Percentiles rank a stretch among this genome's conserved stretches.
These are phyloP conservation scores for Cheirogaleus medius DNA, from an alignment of 2,113 vertebrate genomes.

Conservation along the genomic window DNA sequence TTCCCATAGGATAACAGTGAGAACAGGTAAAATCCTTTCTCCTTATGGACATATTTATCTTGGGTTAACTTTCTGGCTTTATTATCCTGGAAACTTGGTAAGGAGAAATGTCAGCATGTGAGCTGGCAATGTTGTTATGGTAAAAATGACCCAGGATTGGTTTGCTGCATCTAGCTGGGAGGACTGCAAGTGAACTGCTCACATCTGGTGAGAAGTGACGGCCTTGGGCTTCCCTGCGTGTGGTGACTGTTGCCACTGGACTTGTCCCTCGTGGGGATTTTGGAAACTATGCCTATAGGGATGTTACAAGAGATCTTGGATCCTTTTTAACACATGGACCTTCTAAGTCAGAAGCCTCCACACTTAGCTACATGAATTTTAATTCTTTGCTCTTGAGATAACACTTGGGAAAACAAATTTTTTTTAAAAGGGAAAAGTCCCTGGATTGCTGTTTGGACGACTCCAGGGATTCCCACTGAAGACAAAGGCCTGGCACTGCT, in stretches of 20 bases:
- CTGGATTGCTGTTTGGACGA: background rate
- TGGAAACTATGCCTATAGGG: background rate
- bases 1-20: fast-evolving
- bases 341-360: background rate
- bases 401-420: background rate
- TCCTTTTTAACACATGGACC: background rate
- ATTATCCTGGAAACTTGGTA: background rate
- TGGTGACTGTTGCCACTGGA: background rate
- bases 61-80: background rate
- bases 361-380: background rate
- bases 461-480: background rate
- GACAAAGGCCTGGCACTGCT: background rate
- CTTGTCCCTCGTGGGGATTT: background rate
- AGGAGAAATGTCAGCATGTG: background rate
- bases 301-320: background rate
- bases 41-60: background rate
- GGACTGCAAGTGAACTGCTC: background rate
- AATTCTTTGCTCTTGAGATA: background rate
- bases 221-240: background rate
- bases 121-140: fast-evolving
- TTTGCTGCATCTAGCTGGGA: background rate
- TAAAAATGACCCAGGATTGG: background rate
- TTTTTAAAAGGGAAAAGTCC: too few relatives aligned
- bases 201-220: background rate
- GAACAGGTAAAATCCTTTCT: background rate